Conservation (phyloP, 2,113 vertebrate species). For the Pheucticus melanocephalus region DNA sequence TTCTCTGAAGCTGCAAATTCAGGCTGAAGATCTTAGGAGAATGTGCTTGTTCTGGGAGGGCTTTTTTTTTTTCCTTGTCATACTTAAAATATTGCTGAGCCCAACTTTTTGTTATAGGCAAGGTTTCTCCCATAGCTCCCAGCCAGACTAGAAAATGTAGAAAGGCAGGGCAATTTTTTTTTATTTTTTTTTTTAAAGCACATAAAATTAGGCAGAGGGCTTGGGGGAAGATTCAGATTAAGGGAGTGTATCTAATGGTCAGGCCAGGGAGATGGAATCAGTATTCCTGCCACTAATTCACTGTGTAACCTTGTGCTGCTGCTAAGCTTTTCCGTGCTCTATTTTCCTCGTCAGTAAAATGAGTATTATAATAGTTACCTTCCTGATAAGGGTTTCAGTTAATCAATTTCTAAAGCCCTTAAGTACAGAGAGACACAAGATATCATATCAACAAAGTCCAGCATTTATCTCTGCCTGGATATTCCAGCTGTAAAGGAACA, state of each 20-base stretch:
- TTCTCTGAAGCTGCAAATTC: slow-evolving; percentile 46
- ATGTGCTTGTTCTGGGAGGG: neutral
- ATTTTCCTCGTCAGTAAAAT: slow-evolving; percentile 28
- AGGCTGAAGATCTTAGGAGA: slow-evolving; percentile 37
- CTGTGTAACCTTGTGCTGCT: slow-evolving; percentile 38
- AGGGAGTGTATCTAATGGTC: slow-evolving; percentile 24
- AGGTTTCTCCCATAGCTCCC: neutral
- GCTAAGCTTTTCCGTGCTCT: slow-evolving; percentile 4
- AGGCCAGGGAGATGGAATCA: slow-evolving; percentile 28
- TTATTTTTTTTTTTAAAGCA: neutral
- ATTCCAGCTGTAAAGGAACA: neutral
- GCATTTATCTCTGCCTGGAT: neutral
- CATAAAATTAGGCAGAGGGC: neutral
- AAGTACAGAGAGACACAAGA: slow-evolving; percentile 42
- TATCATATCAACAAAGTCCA: slow-evolving; percentile 53
- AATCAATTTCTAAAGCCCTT: slow-evolving; percentile 63
- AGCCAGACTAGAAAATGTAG: neutral
- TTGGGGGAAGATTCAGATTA: slow-evolving; percentile 17
- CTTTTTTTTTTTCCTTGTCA: neutral
- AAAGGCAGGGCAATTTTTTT: neutral
- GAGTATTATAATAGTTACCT: slow-evolving; percentile 41
- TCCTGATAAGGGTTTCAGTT: slow-evolving; percentile 46
- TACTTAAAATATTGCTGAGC: slow-evolving; percentile 53
- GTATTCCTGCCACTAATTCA: slow-evolving; percentile 44
- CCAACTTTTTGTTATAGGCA: slow-evolving; percentile 9